These are phyloP conservation scores for Momotus momota DNA, from an alignment of 2,797 vertebrate species.

Conservation along the genomic window DNA sequence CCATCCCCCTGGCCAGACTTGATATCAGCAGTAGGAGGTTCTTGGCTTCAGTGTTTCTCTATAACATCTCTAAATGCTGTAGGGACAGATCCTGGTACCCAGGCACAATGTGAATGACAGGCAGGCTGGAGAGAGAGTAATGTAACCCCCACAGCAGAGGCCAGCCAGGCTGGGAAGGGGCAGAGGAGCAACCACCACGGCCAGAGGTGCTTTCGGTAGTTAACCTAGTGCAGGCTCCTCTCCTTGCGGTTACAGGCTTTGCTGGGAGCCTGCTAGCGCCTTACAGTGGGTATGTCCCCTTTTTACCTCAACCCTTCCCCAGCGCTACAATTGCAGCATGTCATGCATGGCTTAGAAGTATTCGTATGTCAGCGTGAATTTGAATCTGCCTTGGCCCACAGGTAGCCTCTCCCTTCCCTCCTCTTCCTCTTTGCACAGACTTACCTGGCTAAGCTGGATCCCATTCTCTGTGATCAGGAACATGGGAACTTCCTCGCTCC, in stretches of 20 bases:
- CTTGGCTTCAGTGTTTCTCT: not conserved
- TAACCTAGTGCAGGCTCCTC: not conserved
- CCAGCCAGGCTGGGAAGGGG: fast-evolving
- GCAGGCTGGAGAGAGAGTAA: not conserved
- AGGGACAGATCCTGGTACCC: not conserved
- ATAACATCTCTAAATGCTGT: not conserved
- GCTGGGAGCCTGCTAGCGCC: not conserved
- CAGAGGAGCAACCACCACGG: not conserved
- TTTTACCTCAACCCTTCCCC: not conserved
- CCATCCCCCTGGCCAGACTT: not conserved
- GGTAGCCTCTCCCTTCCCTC: not conserved
- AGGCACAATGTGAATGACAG: not conserved
- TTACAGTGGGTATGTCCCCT: not conserved
- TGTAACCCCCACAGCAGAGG: not conserved
- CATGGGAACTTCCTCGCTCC: not conserved
- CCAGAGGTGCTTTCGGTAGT: not conserved
- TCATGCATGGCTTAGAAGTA: not conserved
- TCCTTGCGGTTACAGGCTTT: not conserved
- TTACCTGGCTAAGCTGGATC: not conserved
- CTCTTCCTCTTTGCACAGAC: not conserved
- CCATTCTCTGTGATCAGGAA: not conserved
- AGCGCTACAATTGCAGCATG: fast-evolving
- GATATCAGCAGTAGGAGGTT: not conserved
- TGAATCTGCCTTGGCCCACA: not conserved
- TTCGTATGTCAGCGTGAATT: not conserved